Percentiles rank a stretch among this genome's conserved stretches.
phyloP scores from a whole-genome alignment of 2,113 vertebrate species.

The Terrapene triunguis region DNA sequence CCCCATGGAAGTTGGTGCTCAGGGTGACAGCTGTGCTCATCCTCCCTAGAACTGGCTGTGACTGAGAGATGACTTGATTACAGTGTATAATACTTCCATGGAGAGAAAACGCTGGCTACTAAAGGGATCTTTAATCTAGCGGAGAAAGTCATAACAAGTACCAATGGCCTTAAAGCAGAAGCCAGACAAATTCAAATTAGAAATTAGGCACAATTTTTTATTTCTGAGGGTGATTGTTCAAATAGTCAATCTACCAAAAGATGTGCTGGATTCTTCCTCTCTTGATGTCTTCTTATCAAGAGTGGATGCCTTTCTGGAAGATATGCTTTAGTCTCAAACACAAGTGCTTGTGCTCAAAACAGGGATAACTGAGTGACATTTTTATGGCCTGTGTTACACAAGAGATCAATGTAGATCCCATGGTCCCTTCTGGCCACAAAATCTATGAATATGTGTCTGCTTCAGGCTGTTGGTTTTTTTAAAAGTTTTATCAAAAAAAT shows the following conservation, averaged over 20 bases:
- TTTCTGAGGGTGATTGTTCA: not conserved
- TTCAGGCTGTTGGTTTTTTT: not conserved
- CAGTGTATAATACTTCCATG: not conserved
- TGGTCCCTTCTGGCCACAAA: too few species aligned
- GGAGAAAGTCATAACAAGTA: not conserved
- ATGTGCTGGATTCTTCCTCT: not conserved
- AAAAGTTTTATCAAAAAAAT: not conserved
- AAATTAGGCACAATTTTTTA: not conserved
- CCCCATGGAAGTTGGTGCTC: too few species aligned
- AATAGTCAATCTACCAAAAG: not conserved
- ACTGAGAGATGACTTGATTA: not conserved
- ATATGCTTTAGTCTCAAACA: not conserved
- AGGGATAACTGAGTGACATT: not conserved
- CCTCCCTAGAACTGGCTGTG: too few species aligned
- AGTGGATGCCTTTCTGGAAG: not conserved
- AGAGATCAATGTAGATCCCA: too few species aligned
- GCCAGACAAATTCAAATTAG: not conserved
- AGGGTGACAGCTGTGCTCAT: too few species aligned
- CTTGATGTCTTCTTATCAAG: not conserved
- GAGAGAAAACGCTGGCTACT: not conserved
- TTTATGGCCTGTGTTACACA: not conserved
- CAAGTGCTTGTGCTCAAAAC: not conserved
- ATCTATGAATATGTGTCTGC: not conserved
- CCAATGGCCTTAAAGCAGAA: not conserved
- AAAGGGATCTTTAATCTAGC: not conserved